Evolutionary conservation across 2,113 vertebrate species (phyloP).

Genomic region (Podarcis raffonei): DNA sequence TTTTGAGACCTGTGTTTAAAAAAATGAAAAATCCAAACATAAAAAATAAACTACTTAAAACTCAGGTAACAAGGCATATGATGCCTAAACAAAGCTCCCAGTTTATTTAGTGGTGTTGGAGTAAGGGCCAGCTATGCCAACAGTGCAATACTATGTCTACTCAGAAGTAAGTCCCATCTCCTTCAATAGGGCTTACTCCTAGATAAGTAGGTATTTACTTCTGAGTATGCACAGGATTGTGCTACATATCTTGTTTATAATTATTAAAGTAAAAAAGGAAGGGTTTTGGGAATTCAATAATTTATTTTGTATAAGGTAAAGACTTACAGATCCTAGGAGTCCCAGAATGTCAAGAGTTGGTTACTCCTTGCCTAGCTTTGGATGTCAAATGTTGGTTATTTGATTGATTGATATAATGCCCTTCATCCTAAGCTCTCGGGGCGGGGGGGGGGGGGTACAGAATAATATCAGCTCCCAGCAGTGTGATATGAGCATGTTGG

Average conservation of each 20-base stretch:
- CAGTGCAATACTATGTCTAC: not conserved
- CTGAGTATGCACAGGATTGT: not conserved
- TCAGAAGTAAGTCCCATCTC: not conserved
- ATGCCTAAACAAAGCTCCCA: not conserved
- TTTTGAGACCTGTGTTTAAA: slow-evolving; percentile 80
- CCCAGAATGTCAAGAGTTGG: not conserved
- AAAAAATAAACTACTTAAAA: slow-evolving; percentile 35
- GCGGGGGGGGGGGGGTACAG: too few species aligned
- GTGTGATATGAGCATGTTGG: not conserved
- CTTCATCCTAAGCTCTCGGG: too few species aligned
- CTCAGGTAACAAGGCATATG: not conserved
- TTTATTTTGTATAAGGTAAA: not conserved
- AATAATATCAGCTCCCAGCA: not conserved
- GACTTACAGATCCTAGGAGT: not conserved
- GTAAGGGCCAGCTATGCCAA: not conserved
- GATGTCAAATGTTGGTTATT: not conserved
- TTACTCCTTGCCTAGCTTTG: not conserved
- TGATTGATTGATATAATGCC: too few species aligned
- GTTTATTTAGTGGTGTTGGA: not conserved
- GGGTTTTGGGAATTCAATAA: not conserved
- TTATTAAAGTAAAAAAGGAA: not conserved
- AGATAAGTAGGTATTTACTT: not conserved
- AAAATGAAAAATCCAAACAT: slow-evolving; percentile 51
- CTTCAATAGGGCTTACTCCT: not conserved
- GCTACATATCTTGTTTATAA: not conserved